phyloP scores from a whole-genome alignment of 2,797 vertebrate genomes.

The Mallotus villosus region DNA sequence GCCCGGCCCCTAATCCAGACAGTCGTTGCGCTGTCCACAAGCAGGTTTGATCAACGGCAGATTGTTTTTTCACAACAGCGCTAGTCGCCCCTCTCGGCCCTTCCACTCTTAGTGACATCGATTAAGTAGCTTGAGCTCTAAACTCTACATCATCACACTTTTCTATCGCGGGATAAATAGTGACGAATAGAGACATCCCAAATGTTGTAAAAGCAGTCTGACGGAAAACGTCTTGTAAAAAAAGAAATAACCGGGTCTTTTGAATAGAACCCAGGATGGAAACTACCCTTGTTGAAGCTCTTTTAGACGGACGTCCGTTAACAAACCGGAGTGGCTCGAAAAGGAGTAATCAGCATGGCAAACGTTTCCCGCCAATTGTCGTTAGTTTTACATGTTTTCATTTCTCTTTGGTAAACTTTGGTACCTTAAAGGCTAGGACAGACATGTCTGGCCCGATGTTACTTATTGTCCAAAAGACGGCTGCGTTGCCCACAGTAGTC shows the following conservation, averaged over 20 bases:
- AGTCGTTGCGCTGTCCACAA: too few species aligned
- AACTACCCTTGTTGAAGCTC: conserved; percentile 1
- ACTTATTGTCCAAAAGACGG: neutral
- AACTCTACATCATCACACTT: too few species aligned
- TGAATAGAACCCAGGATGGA: neutral
- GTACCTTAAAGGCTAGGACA: neutral
- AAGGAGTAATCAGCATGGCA: conserved; percentile 8
- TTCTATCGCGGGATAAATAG: conserved; percentile 9
- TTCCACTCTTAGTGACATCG: too few species aligned
- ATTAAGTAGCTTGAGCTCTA: too few species aligned
- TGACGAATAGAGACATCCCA: neutral
- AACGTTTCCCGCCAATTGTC: neutral
- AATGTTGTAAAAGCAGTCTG: conserved; percentile 1
- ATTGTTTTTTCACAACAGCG: too few species aligned
- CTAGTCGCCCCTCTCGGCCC: too few species aligned
- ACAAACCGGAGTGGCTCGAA: conserved; percentile 1
- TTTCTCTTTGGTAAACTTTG: conserved; percentile 8
- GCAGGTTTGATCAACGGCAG: too few species aligned
- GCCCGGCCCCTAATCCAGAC: too few species aligned
- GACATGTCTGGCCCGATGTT: neutral
- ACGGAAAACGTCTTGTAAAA: neutral
- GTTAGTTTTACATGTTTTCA: neutral
- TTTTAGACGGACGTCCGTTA: neutral
- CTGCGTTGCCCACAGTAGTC: neutral
- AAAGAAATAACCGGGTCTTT: neutral